phyloP scores from a whole-genome alignment of 2,888 invertebrate species.

The Papilio protenor region DNA sequence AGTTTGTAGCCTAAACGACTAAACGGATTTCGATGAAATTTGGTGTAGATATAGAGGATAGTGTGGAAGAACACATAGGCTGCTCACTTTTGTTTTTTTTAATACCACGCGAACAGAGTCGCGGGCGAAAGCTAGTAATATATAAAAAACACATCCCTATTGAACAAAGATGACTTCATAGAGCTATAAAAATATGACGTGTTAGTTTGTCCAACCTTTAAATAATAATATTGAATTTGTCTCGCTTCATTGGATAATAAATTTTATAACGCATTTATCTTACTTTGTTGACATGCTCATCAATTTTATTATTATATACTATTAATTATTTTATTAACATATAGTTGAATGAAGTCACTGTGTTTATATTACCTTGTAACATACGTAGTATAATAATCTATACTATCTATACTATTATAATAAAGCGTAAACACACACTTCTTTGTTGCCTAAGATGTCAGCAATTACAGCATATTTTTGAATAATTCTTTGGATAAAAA shows the following conservation, averaged over 20 bases:
- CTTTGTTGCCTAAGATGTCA: too few relatives aligned
- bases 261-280: conserved; percentile 2
- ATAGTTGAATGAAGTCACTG: not conserved
- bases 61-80: too few relatives aligned
- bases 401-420: too few relatives aligned
- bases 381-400: not conserved
- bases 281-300: not conserved
- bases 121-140: too few relatives aligned
- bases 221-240: conserved; percentile 28
- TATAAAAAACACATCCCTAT: conserved; percentile 13
- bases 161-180: not conserved
- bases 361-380: not conserved
- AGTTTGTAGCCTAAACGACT: too few relatives aligned
- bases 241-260: conserved; percentile 2
- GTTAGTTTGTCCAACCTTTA: conserved; percentile 12
- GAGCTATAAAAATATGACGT: conserved; percentile 7
- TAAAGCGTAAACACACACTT: too few relatives aligned
- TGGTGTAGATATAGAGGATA: too few relatives aligned
- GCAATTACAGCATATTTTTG: too few relatives aligned
- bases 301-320: not conserved
- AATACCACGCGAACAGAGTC: too few relatives aligned
- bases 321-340: not conserved
- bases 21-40: too few relatives aligned
- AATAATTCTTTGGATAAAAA: too few relatives aligned
- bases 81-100: too few relatives aligned